Evolutionary conservation across 2,113 vertebrate species (phyloP).

Genomic region (Peromyscus maniculatus): DNA sequence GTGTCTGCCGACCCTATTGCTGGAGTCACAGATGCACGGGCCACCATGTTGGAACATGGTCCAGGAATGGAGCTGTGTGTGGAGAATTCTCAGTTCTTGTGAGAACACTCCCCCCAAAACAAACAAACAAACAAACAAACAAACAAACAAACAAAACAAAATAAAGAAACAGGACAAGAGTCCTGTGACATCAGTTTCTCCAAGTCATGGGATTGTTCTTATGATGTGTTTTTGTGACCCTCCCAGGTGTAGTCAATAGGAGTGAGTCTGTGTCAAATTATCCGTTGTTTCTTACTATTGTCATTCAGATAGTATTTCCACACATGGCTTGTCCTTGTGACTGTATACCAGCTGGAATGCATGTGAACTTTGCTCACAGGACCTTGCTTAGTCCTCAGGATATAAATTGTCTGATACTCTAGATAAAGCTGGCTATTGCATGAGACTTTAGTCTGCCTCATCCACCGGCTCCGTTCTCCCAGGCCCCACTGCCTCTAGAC

Average conservation of each 20-base stretch:
- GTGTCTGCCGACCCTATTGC: not conserved
- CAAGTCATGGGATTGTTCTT: not conserved
- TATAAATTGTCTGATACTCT: not conserved
- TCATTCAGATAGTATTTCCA: not conserved
- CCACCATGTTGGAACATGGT: not conserved
- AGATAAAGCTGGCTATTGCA: not conserved
- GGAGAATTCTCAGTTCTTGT: not conserved
- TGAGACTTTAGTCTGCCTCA: not conserved
- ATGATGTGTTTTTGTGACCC: not conserved
- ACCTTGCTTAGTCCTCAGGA: not conserved
- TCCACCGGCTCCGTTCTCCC: not conserved
- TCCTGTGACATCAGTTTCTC: not conserved
- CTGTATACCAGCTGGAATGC: not conserved
- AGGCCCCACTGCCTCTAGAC: not conserved
- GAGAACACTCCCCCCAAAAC: not conserved
- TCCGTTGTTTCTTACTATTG: accelerated
- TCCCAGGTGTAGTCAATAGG: not conserved
- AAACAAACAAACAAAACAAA: not conserved
- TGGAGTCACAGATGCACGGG: not conserved
- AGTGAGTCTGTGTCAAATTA: not conserved
- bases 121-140: not conserved
- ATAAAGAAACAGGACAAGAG: not conserved
- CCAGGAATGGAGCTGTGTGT: not conserved
- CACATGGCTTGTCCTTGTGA: not conserved
- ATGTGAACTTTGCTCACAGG: too few species aligned